Percentiles rank a stretch among this genome's conserved stretches.
These are phyloP conservation scores for Copsychus sechellarum DNA, from an alignment of 2,113 vertebrate species.

Conservation along the genomic window DNA sequence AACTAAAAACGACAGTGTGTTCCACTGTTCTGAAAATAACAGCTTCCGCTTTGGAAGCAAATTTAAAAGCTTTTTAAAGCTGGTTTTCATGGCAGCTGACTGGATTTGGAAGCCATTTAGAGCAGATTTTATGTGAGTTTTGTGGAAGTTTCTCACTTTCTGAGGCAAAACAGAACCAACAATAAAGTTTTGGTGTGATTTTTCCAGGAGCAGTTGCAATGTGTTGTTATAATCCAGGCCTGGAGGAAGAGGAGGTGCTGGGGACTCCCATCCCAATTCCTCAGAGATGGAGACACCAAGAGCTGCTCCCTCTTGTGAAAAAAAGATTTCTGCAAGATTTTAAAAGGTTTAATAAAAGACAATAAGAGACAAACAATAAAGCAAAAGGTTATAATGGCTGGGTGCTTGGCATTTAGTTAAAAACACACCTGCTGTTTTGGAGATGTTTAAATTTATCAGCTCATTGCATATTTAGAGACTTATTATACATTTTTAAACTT, in stretches of 20 bases:
- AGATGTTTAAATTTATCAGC: too few species aligned
- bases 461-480: too few species aligned
- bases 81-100: neutral
- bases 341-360: too few species aligned
- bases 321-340: too few species aligned
- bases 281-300: neutral
- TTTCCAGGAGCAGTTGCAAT: neutral
- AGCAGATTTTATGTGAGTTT: neutral
- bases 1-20: neutral
- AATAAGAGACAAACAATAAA: too few species aligned
- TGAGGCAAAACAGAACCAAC: neutral
- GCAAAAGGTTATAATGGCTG: too few species aligned
- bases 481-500: too few species aligned
- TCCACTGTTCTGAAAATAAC: neutral
- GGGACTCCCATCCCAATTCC: neutral
- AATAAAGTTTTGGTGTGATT: neutral
- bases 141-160: neutral
- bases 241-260: neutral
- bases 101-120: neutral
- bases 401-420: too few species aligned
- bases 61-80: neutral
- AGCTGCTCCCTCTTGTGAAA: neutral
- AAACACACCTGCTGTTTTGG: too few species aligned
- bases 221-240: rapidly evolving
- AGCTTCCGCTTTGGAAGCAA: neutral